These are phyloP conservation scores for Baryphthengus martii DNA, from an alignment of 2,113 vertebrate species.

Conservation along the genomic window DNA sequence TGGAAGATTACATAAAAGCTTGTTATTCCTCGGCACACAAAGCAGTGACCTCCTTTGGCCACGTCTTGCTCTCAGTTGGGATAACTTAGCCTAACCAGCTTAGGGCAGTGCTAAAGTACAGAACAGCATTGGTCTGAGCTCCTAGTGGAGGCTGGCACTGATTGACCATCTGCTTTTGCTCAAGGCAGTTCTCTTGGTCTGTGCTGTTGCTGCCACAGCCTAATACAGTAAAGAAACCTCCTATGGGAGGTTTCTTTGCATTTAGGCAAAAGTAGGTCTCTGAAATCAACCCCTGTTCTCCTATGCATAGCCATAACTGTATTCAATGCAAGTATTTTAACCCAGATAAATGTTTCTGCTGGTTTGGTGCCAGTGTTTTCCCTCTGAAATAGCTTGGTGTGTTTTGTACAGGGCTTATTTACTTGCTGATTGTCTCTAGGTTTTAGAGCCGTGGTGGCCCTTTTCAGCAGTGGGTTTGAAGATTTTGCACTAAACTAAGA, in stretches of 20 bases:
- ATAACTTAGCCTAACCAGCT: not conserved
- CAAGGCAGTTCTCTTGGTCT: not conserved
- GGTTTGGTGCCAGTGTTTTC: not conserved
- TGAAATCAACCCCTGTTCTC: not conserved
- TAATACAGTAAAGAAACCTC: not conserved
- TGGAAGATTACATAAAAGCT: not conserved
- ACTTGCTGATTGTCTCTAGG: not conserved
- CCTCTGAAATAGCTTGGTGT: not conserved
- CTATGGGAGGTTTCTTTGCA: fast-evolving
- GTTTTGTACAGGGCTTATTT: not conserved
- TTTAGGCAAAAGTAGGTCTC: not conserved
- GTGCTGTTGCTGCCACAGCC: not conserved
- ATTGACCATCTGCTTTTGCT: not conserved
- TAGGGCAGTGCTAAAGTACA: not conserved
- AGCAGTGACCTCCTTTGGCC: not conserved
- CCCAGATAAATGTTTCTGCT: not conserved
- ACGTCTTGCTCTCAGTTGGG: not conserved
- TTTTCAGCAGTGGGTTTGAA: not conserved
- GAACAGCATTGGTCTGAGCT: not conserved
- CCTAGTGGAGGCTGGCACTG: not conserved
- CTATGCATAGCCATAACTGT: not conserved
- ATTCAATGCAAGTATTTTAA: not conserved
- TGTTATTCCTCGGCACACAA: not conserved
- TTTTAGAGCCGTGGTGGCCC: not conserved
- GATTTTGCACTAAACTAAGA: not conserved